These are phyloP conservation scores for Noctua fimbriata DNA, from an alignment of 2,888 invertebrate genomes.

Conservation along the genomic window DNA sequence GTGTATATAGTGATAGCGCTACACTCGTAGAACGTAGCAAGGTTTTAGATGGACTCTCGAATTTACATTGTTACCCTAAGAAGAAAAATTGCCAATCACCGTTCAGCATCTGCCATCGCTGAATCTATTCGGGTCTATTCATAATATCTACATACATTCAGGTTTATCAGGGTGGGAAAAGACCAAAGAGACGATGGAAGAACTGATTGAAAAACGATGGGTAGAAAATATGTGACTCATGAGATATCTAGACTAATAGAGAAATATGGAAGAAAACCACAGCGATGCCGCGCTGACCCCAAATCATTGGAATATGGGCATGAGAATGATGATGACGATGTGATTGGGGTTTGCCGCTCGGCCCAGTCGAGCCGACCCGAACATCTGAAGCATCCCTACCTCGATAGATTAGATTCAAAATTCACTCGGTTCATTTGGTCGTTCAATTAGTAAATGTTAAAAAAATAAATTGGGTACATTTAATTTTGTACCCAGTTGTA, in stretches of 20 bases:
- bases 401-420: constrained; percentile 49
- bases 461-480: constrained; percentile 50
- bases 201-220: background rate
- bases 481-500: constrained; percentile 26
- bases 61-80: no score
- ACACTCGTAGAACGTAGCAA: background rate
- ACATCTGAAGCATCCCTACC: background rate
- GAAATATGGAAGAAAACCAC: background rate
- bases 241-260: background rate
- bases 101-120: no score
- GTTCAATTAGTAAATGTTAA: constrained; percentile 48
- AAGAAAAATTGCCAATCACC: no score
- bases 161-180: no score
- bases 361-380: background rate
- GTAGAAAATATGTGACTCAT: background rate
- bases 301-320: background rate
- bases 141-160: no score
- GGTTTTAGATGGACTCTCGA: no score
- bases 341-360: background rate
- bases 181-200: background rate
- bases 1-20: background rate
- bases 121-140: no score
- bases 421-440: constrained; percentile 45
- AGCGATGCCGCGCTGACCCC: no score
- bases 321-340: background rate